Conservation (phyloP, 2,113 vertebrate genomes). For the Melanostigma gelatinosum region DNA sequence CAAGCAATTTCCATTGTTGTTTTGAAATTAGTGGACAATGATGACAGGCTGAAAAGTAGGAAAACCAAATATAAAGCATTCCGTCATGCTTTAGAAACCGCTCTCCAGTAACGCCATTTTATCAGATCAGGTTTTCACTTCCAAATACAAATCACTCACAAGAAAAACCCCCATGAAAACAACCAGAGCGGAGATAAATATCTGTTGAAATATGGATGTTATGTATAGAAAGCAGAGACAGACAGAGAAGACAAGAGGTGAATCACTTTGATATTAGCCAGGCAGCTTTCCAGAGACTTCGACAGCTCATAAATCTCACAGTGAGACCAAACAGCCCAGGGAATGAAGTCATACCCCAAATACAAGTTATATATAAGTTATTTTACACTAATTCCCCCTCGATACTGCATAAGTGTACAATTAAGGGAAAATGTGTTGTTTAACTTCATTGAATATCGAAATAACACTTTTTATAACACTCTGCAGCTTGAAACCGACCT, state of each 20-base stretch:
- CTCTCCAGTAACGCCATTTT: not conserved
- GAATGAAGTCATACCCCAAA: constrained; percentile 55
- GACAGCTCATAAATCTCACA: constrained; percentile 62
- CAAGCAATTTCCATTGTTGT: not conserved
- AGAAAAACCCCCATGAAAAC: constrained; percentile 19
- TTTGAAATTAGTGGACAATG: constrained; percentile 5
- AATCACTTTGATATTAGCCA: constrained; percentile 63
- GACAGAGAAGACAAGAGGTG: constrained; percentile 24
- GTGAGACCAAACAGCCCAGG: constrained; percentile 47
- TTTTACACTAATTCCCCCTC: constrained; percentile 16
- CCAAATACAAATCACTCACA: constrained; percentile 23
- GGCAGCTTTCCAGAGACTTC: constrained; percentile 50
- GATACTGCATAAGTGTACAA: constrained; percentile 3
- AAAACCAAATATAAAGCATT: not conserved
- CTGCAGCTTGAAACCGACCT: not conserved
- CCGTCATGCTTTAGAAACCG: not conserved
- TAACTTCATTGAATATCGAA: constrained; percentile 25
- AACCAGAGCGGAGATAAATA: constrained; percentile 25
- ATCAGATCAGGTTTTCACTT: constrained; percentile 24
- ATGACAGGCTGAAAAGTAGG: not conserved
- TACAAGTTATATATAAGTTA: constrained; percentile 49
- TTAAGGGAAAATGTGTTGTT: constrained; percentile 21
- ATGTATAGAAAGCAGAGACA: constrained; percentile 37
- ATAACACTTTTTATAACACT: constrained; percentile 7
- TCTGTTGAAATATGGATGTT: constrained; percentile 31